Base-by-base conservation (phyloP, 1,140 invertebrate species). In the Popillia japonica region DNA sequence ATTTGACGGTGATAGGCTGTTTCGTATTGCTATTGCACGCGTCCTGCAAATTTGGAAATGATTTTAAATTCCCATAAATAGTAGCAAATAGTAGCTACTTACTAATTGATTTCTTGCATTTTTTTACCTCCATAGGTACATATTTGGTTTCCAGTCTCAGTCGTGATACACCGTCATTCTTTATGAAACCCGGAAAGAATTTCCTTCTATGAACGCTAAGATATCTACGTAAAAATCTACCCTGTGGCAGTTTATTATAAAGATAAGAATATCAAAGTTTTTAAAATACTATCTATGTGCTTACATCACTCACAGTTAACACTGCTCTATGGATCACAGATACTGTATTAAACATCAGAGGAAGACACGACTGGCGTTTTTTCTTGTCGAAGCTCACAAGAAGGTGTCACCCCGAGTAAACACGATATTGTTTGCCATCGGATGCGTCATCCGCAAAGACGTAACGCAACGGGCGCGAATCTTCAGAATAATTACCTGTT, bases 401-500 rank as follows among this genome's bases (percentile, higher is more conserved):
- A 44, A 55, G 17, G 14, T 17, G 14, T 14, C 14, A 14, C 17
- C 17, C 48, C 4, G 48, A 55, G 14, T 55, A 14, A 55, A 17
- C 48, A n/a, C 48, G 48, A n/a, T 14, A 17, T 6, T 55, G 48
- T n/a, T 17, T 14, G 14, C 17, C 61, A 22, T 68, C 22, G 22
- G 9, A 34, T 14, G 61, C 20, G 61, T 68, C 61, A 68, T 11
- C 9, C 61, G 20, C 61, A 68, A 68, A n/a, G 22, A 68, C 9
- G 27, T 3, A 34, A 34, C 61, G 61, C 61, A 14, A 20, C 10
- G 61, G 61, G 61, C 9, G 61, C 61, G 61, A 68, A 68, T 68
- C 61, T 68, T 68, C 20, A 68, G 27, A 68, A 68, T 68, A 68
- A 68, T 68, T n/a, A 34, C 61, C 27, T 68, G 61, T 68, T 68